Percentiles rank a stretch among this genome's conserved stretches.
Conservation (phyloP, 1,140 invertebrate species). For the Drosophila tsacasi region DNA sequence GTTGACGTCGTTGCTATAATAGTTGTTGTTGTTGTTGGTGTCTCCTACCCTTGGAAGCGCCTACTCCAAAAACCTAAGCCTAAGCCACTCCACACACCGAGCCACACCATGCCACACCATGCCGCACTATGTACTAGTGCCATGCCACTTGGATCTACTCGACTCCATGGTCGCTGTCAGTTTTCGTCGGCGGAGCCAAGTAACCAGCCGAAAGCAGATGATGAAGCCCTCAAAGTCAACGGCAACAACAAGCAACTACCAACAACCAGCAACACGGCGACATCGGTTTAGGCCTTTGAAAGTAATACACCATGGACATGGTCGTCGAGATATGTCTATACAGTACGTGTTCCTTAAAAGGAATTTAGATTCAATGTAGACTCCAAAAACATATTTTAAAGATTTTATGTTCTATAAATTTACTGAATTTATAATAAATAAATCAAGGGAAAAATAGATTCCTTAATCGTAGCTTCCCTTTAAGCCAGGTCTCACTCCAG, state of each 20-base stretch:
- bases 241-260: conserved; percentile 38
- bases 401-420: neutral
- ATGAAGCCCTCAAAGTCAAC: conserved; percentile 83
- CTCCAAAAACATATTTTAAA: neutral
- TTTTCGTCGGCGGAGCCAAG: conserved; percentile 71
- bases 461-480: neutral
- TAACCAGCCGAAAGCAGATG: conserved; percentile 80
- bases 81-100: conserved; percentile 57
- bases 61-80: conserved; percentile 80
- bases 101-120: neutral
- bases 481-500: neutral
- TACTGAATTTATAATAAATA: neutral
- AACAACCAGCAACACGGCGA: conserved; percentile 54
- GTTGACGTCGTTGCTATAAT: conserved; percentile 39
- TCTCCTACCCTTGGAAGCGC: conserved; percentile 76
- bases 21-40: conserved; percentile 36
- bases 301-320: conserved; percentile 60
- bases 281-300: conserved; percentile 83
- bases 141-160: conserved; percentile 28
- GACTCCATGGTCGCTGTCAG: conserved; percentile 71
- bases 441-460: too few relatives aligned
- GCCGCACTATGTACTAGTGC: conserved; percentile 6
- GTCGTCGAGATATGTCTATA: conserved; percentile 36
- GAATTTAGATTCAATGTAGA: too few relatives aligned
- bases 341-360: neutral